Evolutionary conservation across 2,797 vertebrate genomes (phyloP).

Genomic region (Characodon lateralis): DNA sequence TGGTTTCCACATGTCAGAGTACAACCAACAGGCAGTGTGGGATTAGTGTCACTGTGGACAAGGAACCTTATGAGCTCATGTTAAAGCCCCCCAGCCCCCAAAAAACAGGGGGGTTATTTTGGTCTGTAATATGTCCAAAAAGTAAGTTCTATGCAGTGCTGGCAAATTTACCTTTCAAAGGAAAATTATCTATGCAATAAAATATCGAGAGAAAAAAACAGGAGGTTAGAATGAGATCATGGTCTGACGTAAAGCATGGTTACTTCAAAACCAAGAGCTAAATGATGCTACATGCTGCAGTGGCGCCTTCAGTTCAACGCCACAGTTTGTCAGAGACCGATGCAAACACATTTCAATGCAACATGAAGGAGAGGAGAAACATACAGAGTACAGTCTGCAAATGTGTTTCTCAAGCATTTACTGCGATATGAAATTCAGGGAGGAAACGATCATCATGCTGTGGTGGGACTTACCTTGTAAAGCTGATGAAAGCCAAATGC

Average conservation of each 20-base stretch:
- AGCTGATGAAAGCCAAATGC: constrained; percentile 95
- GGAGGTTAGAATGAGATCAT: constrained; percentile 75
- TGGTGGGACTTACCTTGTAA: constrained; percentile 85
- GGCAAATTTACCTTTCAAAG: constrained; percentile 62
- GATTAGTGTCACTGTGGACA: constrained; percentile 77
- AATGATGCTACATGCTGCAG: constrained; percentile 66
- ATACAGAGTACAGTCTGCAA: constrained; percentile 19
- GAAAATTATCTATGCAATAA: constrained; percentile 25
- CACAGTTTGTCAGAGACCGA: constrained; percentile 62
- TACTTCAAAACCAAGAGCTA: constrained; percentile 69
- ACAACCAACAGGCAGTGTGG: constrained; percentile 73
- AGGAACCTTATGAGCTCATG: constrained; percentile 76
- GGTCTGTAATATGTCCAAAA: constrained; percentile 63
- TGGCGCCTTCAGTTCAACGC: constrained; percentile 54
- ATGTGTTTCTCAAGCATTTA: constrained; percentile 19
- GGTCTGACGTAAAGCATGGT: constrained; percentile 70
- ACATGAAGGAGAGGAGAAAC: constrained; percentile 43
- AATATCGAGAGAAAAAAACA: constrained; percentile 46
- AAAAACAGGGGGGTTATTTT: constrained; percentile 72
- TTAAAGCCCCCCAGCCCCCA: constrained; percentile 60
- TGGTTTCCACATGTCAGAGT: constrained; percentile 81
- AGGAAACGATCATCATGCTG: background rate
- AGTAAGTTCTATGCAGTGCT: constrained; percentile 55
- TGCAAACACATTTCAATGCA: constrained; percentile 61
- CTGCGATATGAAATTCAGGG: constrained; percentile 24